Conservation (phyloP, 2,888 invertebrate genomes). For the Conus canariensis region DNA sequence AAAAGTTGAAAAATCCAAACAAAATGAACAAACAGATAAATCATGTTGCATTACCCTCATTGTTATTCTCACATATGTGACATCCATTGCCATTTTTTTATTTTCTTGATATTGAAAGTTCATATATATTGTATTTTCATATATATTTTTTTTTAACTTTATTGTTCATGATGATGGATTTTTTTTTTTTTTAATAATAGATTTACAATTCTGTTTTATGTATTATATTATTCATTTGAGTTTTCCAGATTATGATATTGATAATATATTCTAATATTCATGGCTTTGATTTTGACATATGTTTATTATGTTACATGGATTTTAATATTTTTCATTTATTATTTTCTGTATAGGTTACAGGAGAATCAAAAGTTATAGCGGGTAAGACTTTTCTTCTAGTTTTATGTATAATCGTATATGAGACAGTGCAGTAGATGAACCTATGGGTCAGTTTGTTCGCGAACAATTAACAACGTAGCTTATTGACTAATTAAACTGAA, state of each 20-base stretch:
- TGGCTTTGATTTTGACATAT: constrained; percentile 22
- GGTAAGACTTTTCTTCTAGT: constrained; percentile 52
- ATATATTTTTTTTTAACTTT: background rate
- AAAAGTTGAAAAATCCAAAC: no score
- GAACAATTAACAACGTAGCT: no score
- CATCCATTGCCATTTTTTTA: background rate
- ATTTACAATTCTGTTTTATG: background rate
- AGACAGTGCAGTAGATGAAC: constrained; percentile 20
- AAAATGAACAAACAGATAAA: no score
- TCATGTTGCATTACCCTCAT: no score
- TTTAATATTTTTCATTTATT: constrained; percentile 39
- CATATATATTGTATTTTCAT: background rate
- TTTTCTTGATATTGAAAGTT: background rate
- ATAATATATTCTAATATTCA: constrained; percentile 16
- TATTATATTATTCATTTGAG: background rate
- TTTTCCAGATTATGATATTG: background rate
- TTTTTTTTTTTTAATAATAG: no score
- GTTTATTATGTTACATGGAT: constrained; percentile 28
- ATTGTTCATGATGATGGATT: background rate
- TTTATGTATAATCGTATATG: constrained; percentile 18
- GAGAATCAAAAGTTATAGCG: constrained; percentile 62
- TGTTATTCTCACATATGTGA: background rate
- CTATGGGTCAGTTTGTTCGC: constrained; percentile 9
- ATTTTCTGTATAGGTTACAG: constrained; percentile 59
- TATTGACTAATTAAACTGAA: background rate